phyloP scores from a whole-genome alignment of 2,888 invertebrate genomes.

The Dioctria rufipes region DNA sequence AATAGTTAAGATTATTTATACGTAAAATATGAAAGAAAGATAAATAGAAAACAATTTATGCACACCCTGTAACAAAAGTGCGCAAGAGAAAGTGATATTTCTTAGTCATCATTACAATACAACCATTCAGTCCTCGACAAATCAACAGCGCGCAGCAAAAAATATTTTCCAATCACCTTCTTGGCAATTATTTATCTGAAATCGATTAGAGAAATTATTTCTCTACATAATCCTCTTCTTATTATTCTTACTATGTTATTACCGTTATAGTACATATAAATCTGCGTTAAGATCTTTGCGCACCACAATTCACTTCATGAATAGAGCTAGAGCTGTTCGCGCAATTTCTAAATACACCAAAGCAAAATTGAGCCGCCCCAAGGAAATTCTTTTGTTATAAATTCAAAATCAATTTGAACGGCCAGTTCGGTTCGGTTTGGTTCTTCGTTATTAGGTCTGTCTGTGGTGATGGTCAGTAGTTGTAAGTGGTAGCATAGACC shows the following conservation, averaged over 20 bases:
- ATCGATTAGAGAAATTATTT: background rate
- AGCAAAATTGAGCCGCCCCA: background rate
- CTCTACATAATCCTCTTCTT: background rate
- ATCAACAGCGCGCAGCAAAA: too few species aligned
- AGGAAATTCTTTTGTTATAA: background rate
- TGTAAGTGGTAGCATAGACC: background rate
- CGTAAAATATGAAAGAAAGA: too few species aligned
- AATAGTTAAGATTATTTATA: too few species aligned
- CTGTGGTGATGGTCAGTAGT: slow-evolving; percentile 6
- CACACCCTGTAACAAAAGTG: background rate
- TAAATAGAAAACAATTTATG: background rate
- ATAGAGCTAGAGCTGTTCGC: background rate
- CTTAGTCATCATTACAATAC: background rate
- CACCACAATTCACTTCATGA: background rate
- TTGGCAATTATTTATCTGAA: background rate
- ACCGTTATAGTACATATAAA: background rate
- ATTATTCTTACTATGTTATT: background rate
- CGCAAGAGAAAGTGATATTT: background rate
- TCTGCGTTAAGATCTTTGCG: background rate
- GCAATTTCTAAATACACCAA: background rate
- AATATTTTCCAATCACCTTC: background rate
- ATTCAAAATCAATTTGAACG: too few species aligned
- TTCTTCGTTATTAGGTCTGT: background rate
- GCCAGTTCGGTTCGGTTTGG: too few species aligned
- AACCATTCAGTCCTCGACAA: background rate